These are phyloP conservation scores for Intellagama lesueurii DNA, from an alignment of 2,797 vertebrate genomes.

Conservation along the genomic window DNA sequence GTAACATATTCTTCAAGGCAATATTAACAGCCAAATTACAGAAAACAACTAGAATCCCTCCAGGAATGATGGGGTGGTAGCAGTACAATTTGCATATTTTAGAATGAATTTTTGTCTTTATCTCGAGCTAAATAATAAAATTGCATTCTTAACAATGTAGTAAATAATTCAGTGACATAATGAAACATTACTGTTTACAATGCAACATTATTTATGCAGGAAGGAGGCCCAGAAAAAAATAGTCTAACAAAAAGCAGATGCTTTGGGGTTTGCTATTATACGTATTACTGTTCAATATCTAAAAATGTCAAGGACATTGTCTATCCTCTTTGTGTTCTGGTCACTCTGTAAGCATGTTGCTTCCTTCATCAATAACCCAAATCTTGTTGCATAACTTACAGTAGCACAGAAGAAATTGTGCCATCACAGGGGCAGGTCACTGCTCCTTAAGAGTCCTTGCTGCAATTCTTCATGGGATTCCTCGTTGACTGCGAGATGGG, in stretches of 20 bases:
- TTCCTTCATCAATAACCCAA: no score
- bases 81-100: not conserved
- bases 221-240: constrained; percentile 33
- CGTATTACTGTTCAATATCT: constrained; percentile 55
- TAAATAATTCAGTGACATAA: constrained; percentile 43
- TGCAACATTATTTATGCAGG: constrained; percentile 36
- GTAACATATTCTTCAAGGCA: constrained; percentile 9
- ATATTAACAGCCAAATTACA: not conserved
- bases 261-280: constrained; percentile 43
- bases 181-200: constrained; percentile 54
- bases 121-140: constrained; percentile 49
- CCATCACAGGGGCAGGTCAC: no score
- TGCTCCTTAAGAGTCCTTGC: no score
- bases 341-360: not conserved
- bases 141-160: constrained; percentile 32
- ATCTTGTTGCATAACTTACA: no score
- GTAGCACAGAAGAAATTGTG: no score
- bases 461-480: no score
- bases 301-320: constrained; percentile 40
- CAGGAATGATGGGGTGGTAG: not conserved
- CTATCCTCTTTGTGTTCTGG: constrained; percentile 14
- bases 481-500: no score
- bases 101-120: constrained; percentile 29
- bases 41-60: constrained; percentile 28
- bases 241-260: constrained; percentile 69